Percentiles rank a stretch among this genome's conserved stretches.
These are phyloP conservation scores for Monarcha castaneiventris DNA, from an alignment of 2,113 vertebrate species.

Conservation along the genomic window DNA sequence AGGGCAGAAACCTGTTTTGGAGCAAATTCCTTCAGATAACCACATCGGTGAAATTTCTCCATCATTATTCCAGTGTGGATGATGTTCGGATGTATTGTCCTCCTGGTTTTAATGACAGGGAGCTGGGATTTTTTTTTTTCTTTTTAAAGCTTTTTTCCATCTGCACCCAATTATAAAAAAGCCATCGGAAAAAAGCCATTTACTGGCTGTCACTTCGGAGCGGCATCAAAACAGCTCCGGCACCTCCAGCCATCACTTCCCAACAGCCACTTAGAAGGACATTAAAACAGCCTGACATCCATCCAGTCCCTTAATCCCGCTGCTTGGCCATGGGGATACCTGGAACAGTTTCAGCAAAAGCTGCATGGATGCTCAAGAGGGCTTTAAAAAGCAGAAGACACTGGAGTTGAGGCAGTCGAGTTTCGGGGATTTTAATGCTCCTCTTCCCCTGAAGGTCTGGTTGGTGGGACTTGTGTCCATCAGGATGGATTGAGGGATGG, in stretches of 20 bases:
- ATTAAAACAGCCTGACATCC: constrained; percentile 10
- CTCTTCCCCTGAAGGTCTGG: not conserved
- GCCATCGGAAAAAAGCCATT: constrained; percentile 31
- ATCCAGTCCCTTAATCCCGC: not conserved
- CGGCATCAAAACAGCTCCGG: not conserved
- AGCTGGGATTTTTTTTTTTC: not conserved
- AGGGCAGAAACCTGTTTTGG: not conserved
- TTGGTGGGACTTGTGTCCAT: not conserved
- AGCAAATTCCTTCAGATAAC: not conserved
- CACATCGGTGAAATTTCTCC: not conserved
- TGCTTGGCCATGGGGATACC: not conserved
- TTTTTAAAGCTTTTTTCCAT: constrained; percentile 14
- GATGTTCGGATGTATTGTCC: not conserved
- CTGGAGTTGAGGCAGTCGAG: not conserved
- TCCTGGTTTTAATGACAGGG: not conserved
- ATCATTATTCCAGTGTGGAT: not conserved
- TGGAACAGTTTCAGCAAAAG: not conserved
- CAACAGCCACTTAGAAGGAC: not conserved
- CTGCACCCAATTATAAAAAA: constrained; percentile 19
- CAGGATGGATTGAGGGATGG: rapidly evolving
- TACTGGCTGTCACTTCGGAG: constrained; percentile 6
- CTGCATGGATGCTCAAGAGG: not conserved
- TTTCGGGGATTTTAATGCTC: not conserved
- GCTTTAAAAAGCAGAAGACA: not conserved
- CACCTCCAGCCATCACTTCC: not conserved